Evolutionary conservation across 2,797 vertebrate species (phyloP).

Genomic region (Poeciliopsis paucimaculata): DNA sequence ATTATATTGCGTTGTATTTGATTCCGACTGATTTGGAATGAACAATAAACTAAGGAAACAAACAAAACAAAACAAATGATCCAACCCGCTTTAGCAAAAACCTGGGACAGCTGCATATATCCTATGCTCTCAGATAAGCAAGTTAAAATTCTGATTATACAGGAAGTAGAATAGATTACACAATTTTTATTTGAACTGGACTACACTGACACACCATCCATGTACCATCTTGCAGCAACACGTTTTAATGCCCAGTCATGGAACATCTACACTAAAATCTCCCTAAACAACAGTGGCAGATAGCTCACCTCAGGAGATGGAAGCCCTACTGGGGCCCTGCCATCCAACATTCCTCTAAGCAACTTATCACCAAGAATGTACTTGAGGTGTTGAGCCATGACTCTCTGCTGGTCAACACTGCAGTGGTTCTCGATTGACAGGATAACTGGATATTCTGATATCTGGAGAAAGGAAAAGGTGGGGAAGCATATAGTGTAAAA

Average conservation of each 20-base stretch:
- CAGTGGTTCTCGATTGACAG: conserved; percentile 96
- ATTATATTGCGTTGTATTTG: neutral
- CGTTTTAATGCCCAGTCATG: too few species aligned
- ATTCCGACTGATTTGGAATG: neutral
- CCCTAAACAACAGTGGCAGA: neutral
- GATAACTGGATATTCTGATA: conserved; percentile 90
- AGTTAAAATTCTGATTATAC: neutral
- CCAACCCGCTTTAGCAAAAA: neutral
- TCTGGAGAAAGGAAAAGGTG: conserved; percentile 65
- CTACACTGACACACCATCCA: neutral
- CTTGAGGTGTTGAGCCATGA: conserved; percentile 87
- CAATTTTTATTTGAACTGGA: neutral
- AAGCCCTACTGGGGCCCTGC: conserved; percentile 72
- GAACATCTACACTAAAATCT: neutral
- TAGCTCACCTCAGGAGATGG: conserved; percentile 90
- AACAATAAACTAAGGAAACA: neutral
- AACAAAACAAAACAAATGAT: neutral
- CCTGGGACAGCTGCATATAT: neutral
- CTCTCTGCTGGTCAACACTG: conserved; percentile 88
- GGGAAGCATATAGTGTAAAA: conserved; percentile 38
- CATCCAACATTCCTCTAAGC: conserved; percentile 82
- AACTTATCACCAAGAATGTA: conserved; percentile 89
- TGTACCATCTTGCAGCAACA: neutral
- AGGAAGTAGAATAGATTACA: neutral
- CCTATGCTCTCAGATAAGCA: neutral